Conservation (phyloP, 2,797 vertebrate species). For the Myotis vivesi region DNA sequence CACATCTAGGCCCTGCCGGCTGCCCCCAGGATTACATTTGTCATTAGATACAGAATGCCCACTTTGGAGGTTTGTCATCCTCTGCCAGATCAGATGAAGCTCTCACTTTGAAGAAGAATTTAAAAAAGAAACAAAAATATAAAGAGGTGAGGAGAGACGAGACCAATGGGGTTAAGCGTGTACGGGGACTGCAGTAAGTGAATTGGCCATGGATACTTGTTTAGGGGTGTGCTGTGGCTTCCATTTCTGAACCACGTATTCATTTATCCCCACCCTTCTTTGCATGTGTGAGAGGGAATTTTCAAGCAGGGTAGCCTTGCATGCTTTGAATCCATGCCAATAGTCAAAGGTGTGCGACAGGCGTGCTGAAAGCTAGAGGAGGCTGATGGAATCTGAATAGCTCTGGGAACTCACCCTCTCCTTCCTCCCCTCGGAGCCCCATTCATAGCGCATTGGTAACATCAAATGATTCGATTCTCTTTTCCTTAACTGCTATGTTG, state of each 20-base stretch:
- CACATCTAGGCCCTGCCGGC: constrained; percentile 71
- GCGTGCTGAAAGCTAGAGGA: constrained; percentile 77
- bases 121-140: background rate
- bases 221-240: constrained; percentile 75
- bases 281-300: constrained; percentile 81
- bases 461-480: constrained; percentile 78
- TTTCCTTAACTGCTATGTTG: constrained; percentile 78
- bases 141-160: constrained; percentile 38
- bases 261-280: constrained; percentile 78
- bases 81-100: constrained; percentile 78
- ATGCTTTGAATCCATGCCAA: constrained; percentile 81
- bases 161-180: constrained; percentile 66
- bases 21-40: constrained; percentile 79
- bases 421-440: constrained; percentile 73
- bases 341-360: constrained; percentile 68
- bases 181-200: constrained; percentile 70
- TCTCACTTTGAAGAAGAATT: constrained; percentile 32
- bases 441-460: constrained; percentile 73
- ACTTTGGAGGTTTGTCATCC: constrained; percentile 79
- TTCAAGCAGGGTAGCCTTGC: constrained; percentile 78
- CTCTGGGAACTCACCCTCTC: constrained; percentile 75
- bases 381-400: constrained; percentile 80
- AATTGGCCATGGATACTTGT: constrained; percentile 79
- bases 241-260: constrained; percentile 79
- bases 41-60: constrained; percentile 81